Percentiles rank a stretch among this genome's conserved stretches.
phyloP scores from a whole-genome alignment of 2,888 invertebrate genomes.

The Bombylius major region DNA sequence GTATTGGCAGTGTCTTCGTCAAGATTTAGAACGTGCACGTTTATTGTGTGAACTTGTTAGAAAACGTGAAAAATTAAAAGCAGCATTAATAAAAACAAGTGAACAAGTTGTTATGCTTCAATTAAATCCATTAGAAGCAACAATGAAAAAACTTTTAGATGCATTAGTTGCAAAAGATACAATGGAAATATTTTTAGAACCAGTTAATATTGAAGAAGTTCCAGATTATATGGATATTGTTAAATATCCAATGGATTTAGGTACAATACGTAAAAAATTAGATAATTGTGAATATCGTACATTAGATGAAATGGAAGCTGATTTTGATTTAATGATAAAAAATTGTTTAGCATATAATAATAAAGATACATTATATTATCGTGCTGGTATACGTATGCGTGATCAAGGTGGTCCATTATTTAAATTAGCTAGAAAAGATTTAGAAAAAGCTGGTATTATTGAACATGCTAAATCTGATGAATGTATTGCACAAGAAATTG shows the following conservation, averaged over 20 bases:
- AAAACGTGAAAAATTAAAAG: slow-evolving; percentile 89
- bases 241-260: slow-evolving; percentile 76
- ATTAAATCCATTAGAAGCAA: slow-evolving; percentile 69
- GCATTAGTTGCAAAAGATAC: slow-evolving; percentile 66
- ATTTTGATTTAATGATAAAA: slow-evolving; percentile 90
- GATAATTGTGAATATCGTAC: slow-evolving; percentile 54
- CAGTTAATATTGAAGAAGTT: slow-evolving; percentile 78
- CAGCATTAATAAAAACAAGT: slow-evolving; percentile 67
- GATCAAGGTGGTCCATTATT: slow-evolving; percentile 76
- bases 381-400: slow-evolving; percentile 76
- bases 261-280: slow-evolving; percentile 71
- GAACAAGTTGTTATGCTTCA: slow-evolving; percentile 71
- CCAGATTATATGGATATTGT: slow-evolving; percentile 84
- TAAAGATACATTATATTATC: slow-evolving; percentile 88
- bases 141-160: slow-evolving; percentile 63
- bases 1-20: slow-evolving; percentile 87
- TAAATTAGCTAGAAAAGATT: slow-evolving; percentile 62
- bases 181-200: slow-evolving; percentile 82
- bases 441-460: slow-evolving; percentile 36
- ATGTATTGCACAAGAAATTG: slow-evolving; percentile 42
- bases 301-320: slow-evolving; percentile 68
- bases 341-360: slow-evolving; percentile 94
- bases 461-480: slow-evolving; percentile 36
- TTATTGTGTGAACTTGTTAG: slow-evolving; percentile 88
- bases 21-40: slow-evolving; percentile 84